phyloP scores from a whole-genome alignment of 1,140 invertebrate genomes.

The Ectropis grisescens region DNA sequence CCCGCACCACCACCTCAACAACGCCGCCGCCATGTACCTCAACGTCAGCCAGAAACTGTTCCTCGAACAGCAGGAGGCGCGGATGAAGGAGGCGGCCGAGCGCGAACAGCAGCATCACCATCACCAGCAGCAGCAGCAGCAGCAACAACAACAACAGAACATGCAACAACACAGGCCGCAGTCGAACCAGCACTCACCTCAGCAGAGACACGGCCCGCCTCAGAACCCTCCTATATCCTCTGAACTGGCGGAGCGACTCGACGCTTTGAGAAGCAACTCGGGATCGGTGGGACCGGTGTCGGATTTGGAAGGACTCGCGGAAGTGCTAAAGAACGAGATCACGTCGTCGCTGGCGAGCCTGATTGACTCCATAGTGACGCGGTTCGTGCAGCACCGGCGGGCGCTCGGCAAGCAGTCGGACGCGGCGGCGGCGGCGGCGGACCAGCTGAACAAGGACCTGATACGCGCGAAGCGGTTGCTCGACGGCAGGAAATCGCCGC shows the following conservation, averaged over 20 bases:
- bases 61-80: constrained; percentile 81
- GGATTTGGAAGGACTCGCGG: constrained; percentile 89
- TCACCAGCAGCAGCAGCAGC: constrained; percentile 50
- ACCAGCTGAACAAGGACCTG: constrained; percentile 86
- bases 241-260: constrained; percentile 74
- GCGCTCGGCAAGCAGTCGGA: constrained; percentile 83
- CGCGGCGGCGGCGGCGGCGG: constrained; percentile 79
- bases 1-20: constrained; percentile 73
- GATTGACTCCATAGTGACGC: constrained; percentile 90
- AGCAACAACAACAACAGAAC: constrained; percentile 54
- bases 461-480: constrained; percentile 83
- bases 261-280: constrained; percentile 74
- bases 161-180: constrained; percentile 66
- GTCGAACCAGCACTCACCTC: constrained; percentile 70
- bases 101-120: constrained; percentile 59
- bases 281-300: constrained; percentile 74
- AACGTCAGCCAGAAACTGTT: constrained; percentile 80
- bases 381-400: constrained; percentile 85
- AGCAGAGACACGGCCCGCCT: constrained; percentile 59
- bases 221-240: constrained; percentile 70
- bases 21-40: constrained; percentile 82
- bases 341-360: constrained; percentile 84
- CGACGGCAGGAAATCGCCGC: constrained; percentile 87
- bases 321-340: constrained; percentile 91
- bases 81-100: constrained; percentile 78